Evolutionary conservation across 2,797 vertebrate species (phyloP), one percentile per base, ranked within the genome.

Genomic region (Brachymystax lenok): DNA sequence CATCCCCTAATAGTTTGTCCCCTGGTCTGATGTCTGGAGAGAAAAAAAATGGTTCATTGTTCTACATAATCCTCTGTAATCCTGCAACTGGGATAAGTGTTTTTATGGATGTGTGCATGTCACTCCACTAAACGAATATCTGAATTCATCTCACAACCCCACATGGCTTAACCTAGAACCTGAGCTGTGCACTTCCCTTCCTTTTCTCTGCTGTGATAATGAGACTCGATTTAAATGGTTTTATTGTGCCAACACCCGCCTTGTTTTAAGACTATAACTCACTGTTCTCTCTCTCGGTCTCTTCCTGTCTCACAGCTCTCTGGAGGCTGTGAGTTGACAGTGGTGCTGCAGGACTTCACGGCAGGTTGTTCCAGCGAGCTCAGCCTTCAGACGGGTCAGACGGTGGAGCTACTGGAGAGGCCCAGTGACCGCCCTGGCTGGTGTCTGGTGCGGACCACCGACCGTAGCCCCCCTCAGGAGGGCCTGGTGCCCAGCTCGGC

Each of bases 261-360:
- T 67, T 59, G 56, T 59, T 33, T 19, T 3, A 0, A 68, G 28
- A 68, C 5, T 16, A 5, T 16, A 19, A 68, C 66, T 68, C 66
- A 68, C 5, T 33, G 28, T 16, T 28, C 21, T 64, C 5, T 8
- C 6, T 63, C n/a, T 63, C 35, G 75, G 54, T 51, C 19, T 19
- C 30, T 51, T 27, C 28, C 50, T 69, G 24, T 74, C 10, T 59
- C 69, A 82, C 87, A 99, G 98, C 94, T 99, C 90, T 99, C 98
- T 75, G 97, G 98, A 3, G 98, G 98, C 13, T 99, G 97, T 82
- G 98, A 99, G 92, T 77, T 99, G 90, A 99, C 97, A 0, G 97
- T 98, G 78, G 97, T 98, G 83, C 95, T 99, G 40, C 97, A 99
- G 90, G 98, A 99, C 93, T 99, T 98, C 90, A 94, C 92, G 0